Conservation (phyloP, 2,888 invertebrate species). For the Amiota mariae region DNA sequence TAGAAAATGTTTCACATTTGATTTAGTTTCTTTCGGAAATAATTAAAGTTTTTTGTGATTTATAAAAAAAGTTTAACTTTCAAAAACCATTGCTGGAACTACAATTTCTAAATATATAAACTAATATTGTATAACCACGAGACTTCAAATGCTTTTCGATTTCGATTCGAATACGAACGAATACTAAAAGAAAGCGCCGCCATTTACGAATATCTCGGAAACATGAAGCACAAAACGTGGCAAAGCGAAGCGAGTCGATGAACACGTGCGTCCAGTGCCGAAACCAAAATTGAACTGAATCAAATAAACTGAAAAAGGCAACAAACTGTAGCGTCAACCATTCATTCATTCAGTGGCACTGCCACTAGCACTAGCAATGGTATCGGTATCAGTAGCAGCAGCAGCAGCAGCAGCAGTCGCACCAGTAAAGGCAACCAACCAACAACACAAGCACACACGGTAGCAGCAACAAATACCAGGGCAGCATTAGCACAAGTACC, state of each 20-base stretch:
- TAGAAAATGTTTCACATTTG: too few species aligned
- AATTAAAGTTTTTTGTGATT: too few species aligned
- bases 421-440: constrained; percentile 30
- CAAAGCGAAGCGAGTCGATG: not conserved
- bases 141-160: too few species aligned
- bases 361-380: constrained; percentile 10
- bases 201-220: too few species aligned
- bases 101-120: too few species aligned
- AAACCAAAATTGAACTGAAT: constrained; percentile 62
- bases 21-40: too few species aligned
- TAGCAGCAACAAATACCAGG: not conserved
- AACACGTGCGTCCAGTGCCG: constrained; percentile 61
- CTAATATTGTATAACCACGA: too few species aligned
- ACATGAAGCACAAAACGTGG: too few species aligned
- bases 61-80: not conserved
- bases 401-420: constrained; percentile 20
- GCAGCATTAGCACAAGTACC: not conserved
- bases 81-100: not conserved
- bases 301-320: constrained; percentile 16
- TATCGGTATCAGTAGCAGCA: not conserved
- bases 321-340: constrained; percentile 20
- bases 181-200: too few species aligned
- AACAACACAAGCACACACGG: not conserved
- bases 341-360: constrained; percentile 30
- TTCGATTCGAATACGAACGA: too few species aligned